Evolutionary conservation across 2,113 vertebrate species (phyloP).

Genomic region (Sapajus apella): DNA sequence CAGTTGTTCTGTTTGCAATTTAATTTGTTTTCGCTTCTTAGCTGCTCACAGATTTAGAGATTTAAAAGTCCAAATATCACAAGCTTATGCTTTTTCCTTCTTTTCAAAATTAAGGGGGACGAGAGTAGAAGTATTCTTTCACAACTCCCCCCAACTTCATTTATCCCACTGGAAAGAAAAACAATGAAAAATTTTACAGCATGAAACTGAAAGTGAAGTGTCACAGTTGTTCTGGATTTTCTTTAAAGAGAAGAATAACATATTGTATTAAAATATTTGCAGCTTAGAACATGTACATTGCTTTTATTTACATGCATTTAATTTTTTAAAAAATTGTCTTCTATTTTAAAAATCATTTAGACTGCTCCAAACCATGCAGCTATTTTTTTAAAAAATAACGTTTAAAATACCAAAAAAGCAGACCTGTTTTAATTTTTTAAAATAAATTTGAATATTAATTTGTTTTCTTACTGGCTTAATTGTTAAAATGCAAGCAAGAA

Average conservation of each 20-base stretch:
- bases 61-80: slow-evolving; percentile 53
- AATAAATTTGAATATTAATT: slow-evolving; percentile 71
- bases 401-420: slow-evolving; percentile 71
- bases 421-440: slow-evolving; percentile 62
- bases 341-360: slow-evolving; percentile 26
- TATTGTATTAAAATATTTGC: slow-evolving; percentile 64
- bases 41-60: slow-evolving; percentile 59
- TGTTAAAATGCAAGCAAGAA: slow-evolving; percentile 77
- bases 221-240: slow-evolving; percentile 69
- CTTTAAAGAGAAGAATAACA: slow-evolving; percentile 67
- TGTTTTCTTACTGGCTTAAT: slow-evolving; percentile 68
- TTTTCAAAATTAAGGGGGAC: slow-evolving; percentile 45
- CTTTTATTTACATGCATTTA: slow-evolving; percentile 69
- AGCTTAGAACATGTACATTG: slow-evolving; percentile 63
- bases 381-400: slow-evolving; percentile 55
- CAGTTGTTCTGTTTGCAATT: slow-evolving; percentile 46
- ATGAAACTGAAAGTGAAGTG: slow-evolving; percentile 78
- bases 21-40: slow-evolving; percentile 66
- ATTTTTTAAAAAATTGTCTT: not conserved
- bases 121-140: slow-evolving; percentile 53
- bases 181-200: slow-evolving; percentile 75
- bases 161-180: slow-evolving; percentile 69
- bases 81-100: slow-evolving; percentile 54
- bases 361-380: slow-evolving; percentile 59
- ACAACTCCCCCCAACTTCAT: slow-evolving; percentile 57